Base-by-base conservation (phyloP, 1,140 invertebrate species). In the Calosoma granatense region DNA sequence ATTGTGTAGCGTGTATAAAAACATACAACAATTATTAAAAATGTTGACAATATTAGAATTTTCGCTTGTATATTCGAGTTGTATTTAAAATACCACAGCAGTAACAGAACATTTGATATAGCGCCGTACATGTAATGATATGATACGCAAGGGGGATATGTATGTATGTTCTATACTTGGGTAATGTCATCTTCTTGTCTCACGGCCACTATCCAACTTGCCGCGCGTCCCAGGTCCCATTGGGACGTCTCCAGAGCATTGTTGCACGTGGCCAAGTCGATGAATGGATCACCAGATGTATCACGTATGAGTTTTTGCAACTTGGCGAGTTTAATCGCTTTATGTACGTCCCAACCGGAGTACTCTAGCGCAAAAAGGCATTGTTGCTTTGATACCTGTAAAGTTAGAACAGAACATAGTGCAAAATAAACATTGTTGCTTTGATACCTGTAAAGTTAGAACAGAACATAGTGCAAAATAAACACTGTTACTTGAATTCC, bases 271-370 rank as follows among this genome's bases (percentile, higher is more conserved):
- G 47, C 51, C 20, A 72, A 57, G 51, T 69, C 63, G n/a, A 56
- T 68, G 11, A 77, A 61, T 2, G 69, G 66, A 0, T 71, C 68
- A 2, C 69, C 56, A 0, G 63, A 56, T 2, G 65, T 60, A 1
- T 73, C 71, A 1, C 70, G 77, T 1, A 87, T 70, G 20, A 83
- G 64, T n/a, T 81, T 80, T 67, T 88, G 85, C 12, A 90, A 67
- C 64, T 85, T 85, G 0, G 88, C 80, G 22, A 92, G 72, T 67
- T 97, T 97, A 47, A 95, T 93, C 0, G 91, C 92, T 22, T 85
- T 84, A 61, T 93, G 83, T 0, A 95, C 86, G 65, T 95, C 86
- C 91, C 93, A 95, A 56, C 88, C 81, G 17, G 88, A 87, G 23
- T 87, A 81, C 63, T 94, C 86, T 1, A 97, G 70, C 0, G 90